Conservation (phyloP, 2,888 invertebrate species). For the Latheticus oryzae region DNA sequence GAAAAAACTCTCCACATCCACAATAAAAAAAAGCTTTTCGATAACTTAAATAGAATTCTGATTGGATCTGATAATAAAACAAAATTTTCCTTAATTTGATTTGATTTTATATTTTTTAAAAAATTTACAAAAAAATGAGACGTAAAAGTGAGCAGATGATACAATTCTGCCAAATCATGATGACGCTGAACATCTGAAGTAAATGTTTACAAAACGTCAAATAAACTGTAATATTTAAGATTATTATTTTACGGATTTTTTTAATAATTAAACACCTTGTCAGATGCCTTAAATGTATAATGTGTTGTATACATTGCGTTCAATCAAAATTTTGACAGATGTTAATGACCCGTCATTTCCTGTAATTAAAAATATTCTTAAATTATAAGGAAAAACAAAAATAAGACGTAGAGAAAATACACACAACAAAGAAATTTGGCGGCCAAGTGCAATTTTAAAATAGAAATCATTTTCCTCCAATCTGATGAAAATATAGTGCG, state of each 20-base stretch:
- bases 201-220: conserved; percentile 7
- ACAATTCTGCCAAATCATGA: conserved; percentile 4
- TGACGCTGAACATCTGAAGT: conserved; percentile 5
- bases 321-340: conserved; percentile 13
- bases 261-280: background rate
- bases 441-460: conserved; percentile 58
- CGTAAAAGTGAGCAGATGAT: background rate
- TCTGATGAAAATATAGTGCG: conserved; percentile 47
- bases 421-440: conserved; percentile 52
- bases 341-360: conserved; percentile 19
- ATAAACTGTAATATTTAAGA: background rate
- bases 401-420: conserved; percentile 14
- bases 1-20: no score
- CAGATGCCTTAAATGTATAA: conserved; percentile 11
- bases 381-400: conserved; percentile 10
- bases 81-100: no score
- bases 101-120: no score
- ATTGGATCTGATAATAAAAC: no score
- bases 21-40: no score
- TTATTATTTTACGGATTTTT: background rate
- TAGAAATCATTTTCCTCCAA: conserved; percentile 47
- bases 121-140: no score
- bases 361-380: conserved; percentile 20
- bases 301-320: conserved; percentile 18
- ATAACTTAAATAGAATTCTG: no score